Evolutionary conservation across 2,797 vertebrate genomes (phyloP).

Genomic region (Threskiornis aethiopicus): DNA sequence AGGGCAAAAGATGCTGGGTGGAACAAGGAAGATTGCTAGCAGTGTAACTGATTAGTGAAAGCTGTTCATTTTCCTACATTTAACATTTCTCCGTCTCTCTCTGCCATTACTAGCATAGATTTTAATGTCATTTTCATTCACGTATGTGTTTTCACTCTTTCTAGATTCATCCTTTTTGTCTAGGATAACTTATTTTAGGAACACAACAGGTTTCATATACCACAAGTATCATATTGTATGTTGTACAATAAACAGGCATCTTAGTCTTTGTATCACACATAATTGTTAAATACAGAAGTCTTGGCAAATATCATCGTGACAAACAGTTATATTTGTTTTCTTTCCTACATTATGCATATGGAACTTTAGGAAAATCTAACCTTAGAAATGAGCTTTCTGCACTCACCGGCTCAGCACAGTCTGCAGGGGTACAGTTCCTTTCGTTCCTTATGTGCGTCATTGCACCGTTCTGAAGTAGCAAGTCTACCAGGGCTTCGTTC

Average conservation of each 20-base stretch:
- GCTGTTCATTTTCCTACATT: background rate
- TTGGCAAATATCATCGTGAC: background rate
- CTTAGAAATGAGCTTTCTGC: conserved; percentile 9
- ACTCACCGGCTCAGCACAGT: conserved; percentile 87
- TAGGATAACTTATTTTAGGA: background rate
- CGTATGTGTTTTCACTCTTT: background rate
- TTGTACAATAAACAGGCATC: background rate
- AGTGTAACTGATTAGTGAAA: background rate
- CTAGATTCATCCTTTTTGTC: background rate
- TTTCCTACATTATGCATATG: background rate
- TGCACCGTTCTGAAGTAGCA: conserved; percentile 85
- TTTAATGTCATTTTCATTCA: background rate
- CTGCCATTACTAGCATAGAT: background rate
- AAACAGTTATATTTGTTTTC: background rate
- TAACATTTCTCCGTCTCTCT: background rate
- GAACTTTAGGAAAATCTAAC: background rate
- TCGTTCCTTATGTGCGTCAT: conserved; percentile 79
- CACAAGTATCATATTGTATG: fast-evolving
- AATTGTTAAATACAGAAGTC: background rate
- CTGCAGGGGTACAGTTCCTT: conserved; percentile 82
- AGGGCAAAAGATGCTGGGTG: background rate
- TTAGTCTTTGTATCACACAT: fast-evolving
- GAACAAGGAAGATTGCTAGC: background rate
- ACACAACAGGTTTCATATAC: background rate
- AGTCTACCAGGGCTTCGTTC: conserved; percentile 81